Percentiles rank a stretch among this genome's conserved stretches.
These are phyloP conservation scores for Plecotus auritus DNA, from an alignment of 2,113 vertebrate genomes.

Conservation along the genomic window DNA sequence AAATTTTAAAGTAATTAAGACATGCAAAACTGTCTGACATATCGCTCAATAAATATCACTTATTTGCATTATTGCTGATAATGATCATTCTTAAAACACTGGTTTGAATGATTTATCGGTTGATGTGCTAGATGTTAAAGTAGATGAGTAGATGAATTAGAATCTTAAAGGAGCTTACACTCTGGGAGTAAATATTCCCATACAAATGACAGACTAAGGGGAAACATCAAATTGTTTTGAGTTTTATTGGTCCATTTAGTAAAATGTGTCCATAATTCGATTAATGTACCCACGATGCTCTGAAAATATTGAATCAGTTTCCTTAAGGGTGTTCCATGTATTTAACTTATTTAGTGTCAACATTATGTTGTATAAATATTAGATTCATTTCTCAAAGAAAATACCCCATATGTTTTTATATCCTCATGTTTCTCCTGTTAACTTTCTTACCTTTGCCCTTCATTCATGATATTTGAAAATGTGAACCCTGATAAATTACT, in stretches of 20 bases:
- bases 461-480: background rate
- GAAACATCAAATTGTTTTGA: background rate
- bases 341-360: background rate
- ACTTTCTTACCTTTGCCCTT: background rate
- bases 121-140: background rate
- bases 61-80: background rate
- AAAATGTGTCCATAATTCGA: background rate
- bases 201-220: background rate
- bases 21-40: background rate
- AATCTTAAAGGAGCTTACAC: background rate
- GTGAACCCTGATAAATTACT: background rate
- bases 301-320: background rate
- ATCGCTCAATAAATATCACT: background rate
- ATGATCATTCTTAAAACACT: background rate
- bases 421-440: background rate
- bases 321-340: background rate
- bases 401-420: background rate
- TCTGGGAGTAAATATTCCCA: background rate
- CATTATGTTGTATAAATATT: background rate
- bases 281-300: background rate
- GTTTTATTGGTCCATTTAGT: background rate
- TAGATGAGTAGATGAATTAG: background rate
- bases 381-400: background rate
- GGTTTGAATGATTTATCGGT: background rate
- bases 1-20: background rate